These are phyloP conservation scores for Listrodromus nycthemerus DNA, from an alignment of 2,888 invertebrate species.

Conservation along the genomic window DNA sequence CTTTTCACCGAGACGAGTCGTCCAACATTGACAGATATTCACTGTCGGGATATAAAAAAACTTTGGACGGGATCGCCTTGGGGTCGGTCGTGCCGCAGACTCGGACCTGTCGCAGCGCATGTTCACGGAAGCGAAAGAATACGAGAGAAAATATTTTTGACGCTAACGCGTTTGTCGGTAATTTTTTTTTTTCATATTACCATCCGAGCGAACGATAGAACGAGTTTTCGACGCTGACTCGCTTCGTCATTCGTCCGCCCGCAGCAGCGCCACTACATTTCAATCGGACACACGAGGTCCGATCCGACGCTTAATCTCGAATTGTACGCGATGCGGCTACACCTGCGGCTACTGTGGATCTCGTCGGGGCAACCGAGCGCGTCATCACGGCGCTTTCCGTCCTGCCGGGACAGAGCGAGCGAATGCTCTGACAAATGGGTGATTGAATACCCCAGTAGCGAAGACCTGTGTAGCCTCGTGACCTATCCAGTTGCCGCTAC, in stretches of 20 bases:
- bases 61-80: conserved; percentile 3
- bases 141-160: conserved; percentile 26
- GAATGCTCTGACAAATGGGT: conserved; percentile 6
- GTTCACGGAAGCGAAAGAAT: conserved; percentile 1
- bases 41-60: conserved; percentile 42
- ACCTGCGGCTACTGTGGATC: conserved; percentile 49
- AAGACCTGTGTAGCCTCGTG: not conserved
- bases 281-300: conserved; percentile 19
- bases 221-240: not conserved
- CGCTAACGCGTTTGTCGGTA: conserved; percentile 22
- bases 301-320: conserved; percentile 47
- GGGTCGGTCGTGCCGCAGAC: not conserved
- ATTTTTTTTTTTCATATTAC: not conserved
- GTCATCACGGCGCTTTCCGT: conserved; percentile 46
- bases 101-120: conserved; percentile 21
- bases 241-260: not conserved
- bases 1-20: conserved; percentile 39
- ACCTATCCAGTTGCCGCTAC: conserved; percentile 31
- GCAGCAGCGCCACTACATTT: conserved; percentile 17
- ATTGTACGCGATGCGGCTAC: conserved; percentile 51
- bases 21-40: conserved; percentile 51
- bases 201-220: not conserved
- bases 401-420: not conserved
- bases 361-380: conserved; percentile 31
- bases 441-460: conserved; percentile 32